Base-by-base conservation (phyloP, 2,113 vertebrate species). In the Leptodactylus fuscus region DNA sequence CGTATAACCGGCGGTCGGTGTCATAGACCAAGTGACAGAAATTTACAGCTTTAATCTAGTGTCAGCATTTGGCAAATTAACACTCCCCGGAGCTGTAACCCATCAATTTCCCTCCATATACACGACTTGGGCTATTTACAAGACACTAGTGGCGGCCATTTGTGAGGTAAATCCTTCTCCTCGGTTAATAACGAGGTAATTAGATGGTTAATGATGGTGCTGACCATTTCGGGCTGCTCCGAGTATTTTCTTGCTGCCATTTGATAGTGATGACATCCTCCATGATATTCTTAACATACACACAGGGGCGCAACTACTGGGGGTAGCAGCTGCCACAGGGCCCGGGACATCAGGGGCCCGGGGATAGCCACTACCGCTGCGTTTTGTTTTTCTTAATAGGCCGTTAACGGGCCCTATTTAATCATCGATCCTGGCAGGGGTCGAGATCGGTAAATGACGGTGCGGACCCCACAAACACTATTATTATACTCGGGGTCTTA, bases 1-100 rank as follows among this genome's bases (percentile, higher is more conserved):
- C 71, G 36, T 73, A n/a, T 41, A n/a, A 71, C 36, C 74, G 22
- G 44, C 32, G 8, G 15, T 51, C 75, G 36, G 9, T 53, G 48
- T 48, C 15, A 77, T 32, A 29, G 15, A 27, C 8, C 7, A 9
- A 20, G 75, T 55, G 75, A 55, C 27, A 12, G 18, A 53, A 55
- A 77, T 77, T 29, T 77, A 77, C 29, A 4, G 29, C 75, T 77
- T 53, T 77, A 51, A 53, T 77, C 75, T 29, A 22, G 20, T 32
- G 75, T 77, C 75, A 77, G 75, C 49, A 53, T 53, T 53, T 77
- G 49, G 75, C 75, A 77, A 77, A 48, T 77, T 34, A 53, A 36
- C 75, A 36, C 48, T 55, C 5, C 3, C 12, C 29, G 20, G 36
- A 77, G 6, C 49, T 22, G 29, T 36, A 34, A 77, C 27, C 48